Base-by-base conservation (phyloP, 2,113 vertebrate genomes). In the Larimichthys crocea region DNA sequence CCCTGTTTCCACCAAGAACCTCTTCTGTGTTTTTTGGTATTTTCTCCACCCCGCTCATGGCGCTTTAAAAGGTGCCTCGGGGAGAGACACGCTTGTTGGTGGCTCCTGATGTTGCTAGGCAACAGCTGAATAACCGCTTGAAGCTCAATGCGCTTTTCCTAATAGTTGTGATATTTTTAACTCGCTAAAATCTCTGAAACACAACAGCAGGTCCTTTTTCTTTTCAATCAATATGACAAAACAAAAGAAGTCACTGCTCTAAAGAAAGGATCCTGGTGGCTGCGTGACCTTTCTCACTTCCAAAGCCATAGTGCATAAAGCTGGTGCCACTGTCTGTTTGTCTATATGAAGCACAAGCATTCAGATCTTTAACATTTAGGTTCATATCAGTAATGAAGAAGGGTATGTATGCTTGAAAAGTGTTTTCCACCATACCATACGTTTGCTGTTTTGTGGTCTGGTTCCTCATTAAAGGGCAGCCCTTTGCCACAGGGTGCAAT, bases 61-160 rank as follows among this genome's bases (percentile, higher is more conserved):
- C 57, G 60, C 60, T 57, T 8, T 5, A 49, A 80, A 60, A 72
- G 19, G 16, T 66, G 31, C 42, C 35, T 52, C 1, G n/a, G 0
- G 0, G 0, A 64, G 60, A 0, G 19, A 69, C 26, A 26, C 46
- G 10, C 66, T 50, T 50, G 63, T 57, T 35, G 59, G 71, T 44
- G 64, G 59, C 68, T 84, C 44, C 76, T 77, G 55, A 52, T 62
- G 84, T 88, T 85, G 89, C 86, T 83, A 80, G 68, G 82, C 40
- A 1, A 89, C 82, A 31, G 72, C 66, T 49, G 40, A 79, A 42
- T 3, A 60, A 6, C 56, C 1, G 0, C 19, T 42, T 19, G 19
- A 40, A 69, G 55, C 46, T 50, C 16, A 6, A 63, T 16, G 35
- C 26, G 3, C 15, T 26, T 59, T 84, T 24, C 24, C 44, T 53